Conservation (phyloP, 2,888 invertebrate species). For the Drosophila macrospina region DNA sequence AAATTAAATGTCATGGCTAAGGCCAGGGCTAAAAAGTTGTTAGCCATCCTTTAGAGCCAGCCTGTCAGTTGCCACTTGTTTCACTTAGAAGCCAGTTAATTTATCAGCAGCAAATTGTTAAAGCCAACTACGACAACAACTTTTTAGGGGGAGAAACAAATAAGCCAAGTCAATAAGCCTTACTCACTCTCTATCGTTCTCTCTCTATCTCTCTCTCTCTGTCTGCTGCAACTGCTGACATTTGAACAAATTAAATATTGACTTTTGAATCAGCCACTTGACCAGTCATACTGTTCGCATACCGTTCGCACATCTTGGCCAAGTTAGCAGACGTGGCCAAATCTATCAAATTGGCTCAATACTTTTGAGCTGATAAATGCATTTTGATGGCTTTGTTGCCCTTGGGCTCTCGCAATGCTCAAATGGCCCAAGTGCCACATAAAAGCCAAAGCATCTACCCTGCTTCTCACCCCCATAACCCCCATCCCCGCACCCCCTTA, state of each 20-base stretch:
- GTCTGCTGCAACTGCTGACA: conserved; percentile 32
- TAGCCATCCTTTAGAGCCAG: conserved; percentile 36
- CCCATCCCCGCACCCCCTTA: neutral
- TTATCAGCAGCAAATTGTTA: conserved; percentile 59
- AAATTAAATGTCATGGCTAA: conserved; percentile 73
- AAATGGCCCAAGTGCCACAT: conserved; percentile 39
- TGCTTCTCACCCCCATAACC: neutral
- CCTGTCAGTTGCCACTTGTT: conserved; percentile 49
- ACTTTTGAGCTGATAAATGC: conserved; percentile 58
- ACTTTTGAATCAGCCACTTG: conserved; percentile 29
- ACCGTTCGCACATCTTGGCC: conserved; percentile 10
- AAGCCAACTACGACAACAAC: conserved; percentile 34
- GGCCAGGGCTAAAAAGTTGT: conserved; percentile 60
- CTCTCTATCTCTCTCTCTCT: neutral
- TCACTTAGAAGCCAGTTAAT: conserved; percentile 46
- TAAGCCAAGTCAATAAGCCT: conserved; percentile 9
- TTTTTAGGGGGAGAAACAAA: conserved; percentile 5
- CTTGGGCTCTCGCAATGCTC: conserved; percentile 23
- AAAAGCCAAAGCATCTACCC: conserved; percentile 31
- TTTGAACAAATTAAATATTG: conserved; percentile 67
- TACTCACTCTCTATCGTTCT: neutral
- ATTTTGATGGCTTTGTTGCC: conserved; percentile 55
- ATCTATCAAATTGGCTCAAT: conserved; percentile 45
- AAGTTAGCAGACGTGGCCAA: conserved; percentile 2
- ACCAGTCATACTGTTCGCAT: conserved; percentile 2